Evolutionary conservation across 2,113 vertebrate genomes (phyloP).

Genomic region (Bothrops jararaca): DNA sequence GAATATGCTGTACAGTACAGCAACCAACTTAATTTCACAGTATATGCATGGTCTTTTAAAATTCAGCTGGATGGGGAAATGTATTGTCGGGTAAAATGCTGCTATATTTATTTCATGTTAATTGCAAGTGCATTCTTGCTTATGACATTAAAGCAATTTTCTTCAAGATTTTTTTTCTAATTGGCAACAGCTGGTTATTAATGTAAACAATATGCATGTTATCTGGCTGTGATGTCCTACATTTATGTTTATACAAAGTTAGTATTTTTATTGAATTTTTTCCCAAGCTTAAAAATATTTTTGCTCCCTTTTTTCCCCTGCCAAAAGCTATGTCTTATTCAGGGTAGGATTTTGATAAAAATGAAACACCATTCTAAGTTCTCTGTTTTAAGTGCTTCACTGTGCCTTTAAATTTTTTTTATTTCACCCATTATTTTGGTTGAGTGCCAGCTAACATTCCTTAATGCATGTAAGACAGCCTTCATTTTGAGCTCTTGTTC

Average conservation of each 20-base stretch:
- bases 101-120: neutral
- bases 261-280: conserved; percentile 27
- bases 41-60: neutral
- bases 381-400: neutral
- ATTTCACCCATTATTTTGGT: conserved; percentile 14
- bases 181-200: conserved; percentile 40
- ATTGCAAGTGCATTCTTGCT: conserved; percentile 6
- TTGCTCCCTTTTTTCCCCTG: neutral
- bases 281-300: neutral
- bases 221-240: conserved; percentile 30
- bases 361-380: neutral
- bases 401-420: conserved; percentile 46
- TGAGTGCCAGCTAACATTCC: conserved; percentile 30
- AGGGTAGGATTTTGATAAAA: conserved; percentile 24
- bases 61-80: conserved; percentile 12
- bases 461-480: conserved; percentile 36
- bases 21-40: neutral
- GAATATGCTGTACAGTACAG: neutral
- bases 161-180: conserved; percentile 26
- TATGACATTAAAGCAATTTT: conserved; percentile 7
- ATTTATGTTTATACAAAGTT: conserved; percentile 51
- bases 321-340: neutral
- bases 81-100: conserved; percentile 12
- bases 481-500: conserved; percentile 28
- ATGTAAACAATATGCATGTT: conserved; percentile 39